Conservation (phyloP, 2,888 invertebrate species). For the Rosalia funebris region DNA sequence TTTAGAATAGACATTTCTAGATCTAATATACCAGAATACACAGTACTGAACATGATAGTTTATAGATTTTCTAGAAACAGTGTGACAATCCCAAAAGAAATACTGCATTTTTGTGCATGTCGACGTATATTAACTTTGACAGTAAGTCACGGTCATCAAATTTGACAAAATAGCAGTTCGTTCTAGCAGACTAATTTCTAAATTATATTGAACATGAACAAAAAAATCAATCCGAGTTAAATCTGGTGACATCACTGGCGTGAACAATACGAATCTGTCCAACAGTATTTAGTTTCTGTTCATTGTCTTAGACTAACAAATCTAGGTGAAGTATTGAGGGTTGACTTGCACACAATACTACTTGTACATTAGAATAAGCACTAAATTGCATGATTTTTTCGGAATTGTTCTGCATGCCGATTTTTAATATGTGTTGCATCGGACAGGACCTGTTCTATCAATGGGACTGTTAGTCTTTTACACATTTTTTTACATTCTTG, state of each 20-base stretch:
- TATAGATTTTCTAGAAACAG: constrained; percentile 14
- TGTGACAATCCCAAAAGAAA: constrained; percentile 13
- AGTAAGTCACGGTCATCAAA: constrained; percentile 13
- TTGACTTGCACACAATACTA: constrained; percentile 23
- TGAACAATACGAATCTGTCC: constrained; percentile 29
- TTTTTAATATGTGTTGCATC: constrained; percentile 37
- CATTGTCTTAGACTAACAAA: constrained; percentile 11
- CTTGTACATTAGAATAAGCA: constrained; percentile 17
- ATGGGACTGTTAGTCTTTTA: constrained; percentile 52
- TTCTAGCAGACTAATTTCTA: not conserved
- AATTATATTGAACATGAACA: not conserved
- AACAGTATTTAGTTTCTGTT: constrained; percentile 1
- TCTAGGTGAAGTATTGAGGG: constrained; percentile 4
- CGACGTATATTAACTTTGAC: not conserved
- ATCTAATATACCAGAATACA: constrained; percentile 9
- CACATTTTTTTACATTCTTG: constrained; percentile 23
- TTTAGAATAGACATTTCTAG: constrained; percentile 31
- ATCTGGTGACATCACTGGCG: constrained; percentile 29
- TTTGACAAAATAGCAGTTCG: constrained; percentile 10
- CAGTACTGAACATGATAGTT: constrained; percentile 16
- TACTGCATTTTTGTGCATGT: constrained; percentile 22
- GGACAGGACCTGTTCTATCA: constrained; percentile 62
- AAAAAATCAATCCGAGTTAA: constrained; percentile 1
- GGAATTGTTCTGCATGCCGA: constrained; percentile 50
- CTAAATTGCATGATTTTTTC: constrained; percentile 53